phyloP scores from a whole-genome alignment of 2,113 vertebrate species.

The Phainopepla nitens region DNA sequence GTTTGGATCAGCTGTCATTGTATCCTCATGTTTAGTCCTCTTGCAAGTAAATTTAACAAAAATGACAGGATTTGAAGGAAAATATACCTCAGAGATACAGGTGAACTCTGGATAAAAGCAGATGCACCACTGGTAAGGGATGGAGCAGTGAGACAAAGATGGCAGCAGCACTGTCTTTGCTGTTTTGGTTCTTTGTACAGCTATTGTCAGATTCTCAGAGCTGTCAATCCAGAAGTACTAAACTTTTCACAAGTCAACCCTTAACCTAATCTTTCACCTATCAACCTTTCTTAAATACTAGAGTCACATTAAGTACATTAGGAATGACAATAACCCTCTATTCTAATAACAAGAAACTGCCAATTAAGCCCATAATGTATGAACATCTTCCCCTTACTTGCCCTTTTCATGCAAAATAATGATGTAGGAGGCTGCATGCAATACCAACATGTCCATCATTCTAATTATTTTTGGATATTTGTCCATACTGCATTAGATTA shows the following conservation, averaged over 20 bases:
- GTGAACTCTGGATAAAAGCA: background rate
- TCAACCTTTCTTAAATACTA: conserved; percentile 31
- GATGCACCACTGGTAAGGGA: background rate
- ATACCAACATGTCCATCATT: conserved; percentile 34
- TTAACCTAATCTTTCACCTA: conserved; percentile 25
- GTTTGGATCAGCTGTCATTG: background rate
- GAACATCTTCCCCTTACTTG: conserved; percentile 42
- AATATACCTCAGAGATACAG: background rate
- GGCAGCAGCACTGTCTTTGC: background rate
- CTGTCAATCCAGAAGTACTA: background rate
- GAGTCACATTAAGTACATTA: conserved; percentile 38
- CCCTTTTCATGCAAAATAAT: conserved; percentile 61
- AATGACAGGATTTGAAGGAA: background rate
- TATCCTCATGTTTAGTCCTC: background rate
- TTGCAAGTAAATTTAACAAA: background rate
- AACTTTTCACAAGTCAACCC: conserved; percentile 5
- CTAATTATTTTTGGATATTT: conserved; percentile 61
- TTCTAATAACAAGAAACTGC: conserved; percentile 38
- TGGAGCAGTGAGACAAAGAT: background rate
- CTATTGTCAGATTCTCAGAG: background rate
- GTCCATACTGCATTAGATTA: conserved; percentile 51
- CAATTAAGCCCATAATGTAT: conserved; percentile 64
- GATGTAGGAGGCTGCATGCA: conserved; percentile 6
- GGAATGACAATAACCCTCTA: conserved; percentile 34
- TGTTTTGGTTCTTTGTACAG: background rate